A percentile compares a stretch with the other conserved stretches of the same genome.
Conservation (phyloP, 2,113 vertebrate species). For the Chionomys nivalis region DNA sequence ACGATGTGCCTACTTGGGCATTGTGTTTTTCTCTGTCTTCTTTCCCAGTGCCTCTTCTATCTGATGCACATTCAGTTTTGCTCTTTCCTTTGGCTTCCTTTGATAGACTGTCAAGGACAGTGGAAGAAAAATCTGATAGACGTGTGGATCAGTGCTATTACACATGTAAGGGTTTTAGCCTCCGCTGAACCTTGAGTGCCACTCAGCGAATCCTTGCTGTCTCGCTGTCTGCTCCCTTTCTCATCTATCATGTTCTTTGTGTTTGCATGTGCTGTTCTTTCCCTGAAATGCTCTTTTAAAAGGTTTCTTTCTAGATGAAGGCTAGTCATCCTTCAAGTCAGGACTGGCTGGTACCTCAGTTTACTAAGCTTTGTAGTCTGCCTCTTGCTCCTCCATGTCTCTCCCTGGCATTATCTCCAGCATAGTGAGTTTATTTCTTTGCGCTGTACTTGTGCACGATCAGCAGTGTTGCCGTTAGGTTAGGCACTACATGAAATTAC, state of each 20-base stretch:
- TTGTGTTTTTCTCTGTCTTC: background rate
- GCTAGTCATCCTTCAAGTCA: background rate
- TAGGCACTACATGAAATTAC: background rate
- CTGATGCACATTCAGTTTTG: conserved; percentile 46
- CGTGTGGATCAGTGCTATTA: conserved; percentile 50
- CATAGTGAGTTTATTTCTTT: background rate
- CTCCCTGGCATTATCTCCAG: background rate
- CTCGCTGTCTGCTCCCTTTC: background rate
- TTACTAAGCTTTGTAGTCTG: background rate
- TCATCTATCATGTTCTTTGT: conserved; percentile 35
- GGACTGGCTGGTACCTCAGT: background rate
- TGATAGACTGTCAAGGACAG: conserved; percentile 60
- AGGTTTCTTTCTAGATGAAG: background rate
- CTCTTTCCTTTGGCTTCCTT: conserved; percentile 33
- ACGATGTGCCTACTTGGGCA: background rate
- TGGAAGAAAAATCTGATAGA: conserved; percentile 64
- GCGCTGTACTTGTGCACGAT: background rate
- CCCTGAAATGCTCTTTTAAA: background rate
- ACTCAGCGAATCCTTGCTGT: conserved; percentile 35
- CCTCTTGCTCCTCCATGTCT: background rate
- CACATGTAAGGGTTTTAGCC: conserved; percentile 41
- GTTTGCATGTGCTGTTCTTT: conserved; percentile 54
- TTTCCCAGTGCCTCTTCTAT: background rate
- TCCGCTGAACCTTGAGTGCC: background rate
- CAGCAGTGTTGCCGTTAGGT: background rate